Evolutionary conservation across 1,140 invertebrate genomes (phyloP).

Genomic region (Lysiphlebus fabarum): DNA sequence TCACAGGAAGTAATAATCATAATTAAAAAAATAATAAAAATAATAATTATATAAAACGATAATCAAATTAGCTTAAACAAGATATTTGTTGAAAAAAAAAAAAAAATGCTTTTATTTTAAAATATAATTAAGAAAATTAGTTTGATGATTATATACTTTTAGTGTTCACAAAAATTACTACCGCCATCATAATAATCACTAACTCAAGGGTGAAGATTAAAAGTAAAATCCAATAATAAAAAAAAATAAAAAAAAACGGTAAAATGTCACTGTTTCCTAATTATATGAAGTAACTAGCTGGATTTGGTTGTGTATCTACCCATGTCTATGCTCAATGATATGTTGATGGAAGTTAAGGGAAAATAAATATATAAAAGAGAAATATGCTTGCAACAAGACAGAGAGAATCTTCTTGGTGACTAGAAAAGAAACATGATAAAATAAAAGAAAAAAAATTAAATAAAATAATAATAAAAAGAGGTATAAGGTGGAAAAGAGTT

Average conservation of each 20-base stretch:
- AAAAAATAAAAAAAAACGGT: slow-evolving; percentile 34
- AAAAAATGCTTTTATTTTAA: background rate
- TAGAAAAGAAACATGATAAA: background rate
- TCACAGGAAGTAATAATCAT: no score
- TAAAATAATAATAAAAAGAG: slow-evolving; percentile 6
- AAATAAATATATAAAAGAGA: slow-evolving; percentile 1
- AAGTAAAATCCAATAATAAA: no score
- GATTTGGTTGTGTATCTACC: slow-evolving; percentile 10
- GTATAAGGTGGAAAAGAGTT: slow-evolving; percentile 1
- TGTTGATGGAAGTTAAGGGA: background rate
- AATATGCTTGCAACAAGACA: background rate
- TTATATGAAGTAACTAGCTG: slow-evolving; percentile 38
- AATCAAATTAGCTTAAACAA: no score
- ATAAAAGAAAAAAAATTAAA: slow-evolving; percentile 9
- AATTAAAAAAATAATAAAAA: no score
- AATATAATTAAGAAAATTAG: no score
- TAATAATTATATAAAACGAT: no score
- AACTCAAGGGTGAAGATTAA: no score
- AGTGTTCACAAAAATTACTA: no score
- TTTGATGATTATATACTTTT: no score
- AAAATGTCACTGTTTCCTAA: slow-evolving; percentile 47
- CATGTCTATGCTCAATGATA: background rate
- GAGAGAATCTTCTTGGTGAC: no score
- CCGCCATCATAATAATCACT: no score
- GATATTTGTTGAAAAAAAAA: slow-evolving; percentile 7